A percentile compares a stretch with the other conserved stretches of the same genome.
Evolutionary conservation across 2,113 vertebrate species (phyloP).

Genomic region (Hepsetus odoe): DNA sequence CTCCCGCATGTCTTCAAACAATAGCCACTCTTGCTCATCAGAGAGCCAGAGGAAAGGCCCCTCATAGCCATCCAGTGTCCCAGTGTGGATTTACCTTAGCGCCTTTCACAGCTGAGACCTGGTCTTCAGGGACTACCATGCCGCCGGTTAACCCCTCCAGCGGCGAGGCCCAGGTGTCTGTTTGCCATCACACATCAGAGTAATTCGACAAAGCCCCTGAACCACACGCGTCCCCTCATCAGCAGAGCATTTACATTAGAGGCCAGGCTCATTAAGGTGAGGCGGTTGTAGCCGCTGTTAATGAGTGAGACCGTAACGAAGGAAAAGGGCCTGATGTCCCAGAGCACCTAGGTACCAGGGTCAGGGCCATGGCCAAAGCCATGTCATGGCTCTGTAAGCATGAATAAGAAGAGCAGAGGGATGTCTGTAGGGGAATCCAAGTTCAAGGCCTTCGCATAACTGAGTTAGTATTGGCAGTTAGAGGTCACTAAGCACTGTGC

Average conservation of each 20-base stretch:
- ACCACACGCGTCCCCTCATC: slow-evolving; percentile 74
- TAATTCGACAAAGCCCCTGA: slow-evolving; percentile 80
- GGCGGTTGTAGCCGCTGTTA: slow-evolving; percentile 70
- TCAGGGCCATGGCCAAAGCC: slow-evolving; percentile 79
- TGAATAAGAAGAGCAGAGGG: slow-evolving; percentile 45
- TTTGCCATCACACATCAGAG: slow-evolving; percentile 70
- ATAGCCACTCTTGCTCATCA: slow-evolving; percentile 63
- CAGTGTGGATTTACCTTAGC: slow-evolving; percentile 73
- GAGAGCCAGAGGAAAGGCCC: slow-evolving; percentile 42
- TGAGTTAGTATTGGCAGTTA: slow-evolving; percentile 11
- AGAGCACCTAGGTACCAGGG: slow-evolving; percentile 71
- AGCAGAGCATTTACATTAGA: slow-evolving; percentile 74
- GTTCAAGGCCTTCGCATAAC: slow-evolving; percentile 61
- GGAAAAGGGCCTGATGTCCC: slow-evolving; percentile 77
- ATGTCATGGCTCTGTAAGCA: slow-evolving; percentile 62
- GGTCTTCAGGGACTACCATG: slow-evolving; percentile 73
- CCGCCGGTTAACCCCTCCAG: slow-evolving; percentile 72
- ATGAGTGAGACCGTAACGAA: slow-evolving; percentile 75
- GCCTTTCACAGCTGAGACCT: slow-evolving; percentile 85
- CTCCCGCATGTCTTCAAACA: slow-evolving; percentile 72
- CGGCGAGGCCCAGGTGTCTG: slow-evolving; percentile 86
- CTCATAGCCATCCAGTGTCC: slow-evolving; percentile 57
- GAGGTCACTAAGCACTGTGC: no score
- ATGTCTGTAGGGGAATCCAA: slow-evolving; percentile 65
- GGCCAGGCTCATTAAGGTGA: slow-evolving; percentile 82